A percentile compares a stretch with the other conserved stretches of the same genome.
Conservation (phyloP, 2,797 vertebrate species). For the Pangasius krempfi region DNA sequence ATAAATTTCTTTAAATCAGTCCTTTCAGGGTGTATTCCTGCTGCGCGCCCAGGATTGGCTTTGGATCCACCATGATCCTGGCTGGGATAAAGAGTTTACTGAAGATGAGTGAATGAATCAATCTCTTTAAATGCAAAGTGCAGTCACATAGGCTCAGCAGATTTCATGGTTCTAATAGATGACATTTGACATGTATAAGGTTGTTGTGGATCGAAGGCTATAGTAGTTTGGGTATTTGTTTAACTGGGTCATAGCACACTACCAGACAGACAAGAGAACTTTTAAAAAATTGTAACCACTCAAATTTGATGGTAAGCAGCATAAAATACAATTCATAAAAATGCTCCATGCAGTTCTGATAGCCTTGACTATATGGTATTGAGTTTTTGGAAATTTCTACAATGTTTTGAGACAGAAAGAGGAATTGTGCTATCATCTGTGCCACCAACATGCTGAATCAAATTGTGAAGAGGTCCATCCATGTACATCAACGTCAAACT, state of each 20-base stretch:
- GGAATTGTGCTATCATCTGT: neutral
- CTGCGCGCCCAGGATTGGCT: neutral
- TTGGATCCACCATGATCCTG: neutral
- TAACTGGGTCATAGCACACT: neutral
- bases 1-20: constrained; percentile 63
- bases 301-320: neutral
- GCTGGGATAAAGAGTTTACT: neutral
- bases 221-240: constrained; percentile 49
- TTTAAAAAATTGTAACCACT: neutral
- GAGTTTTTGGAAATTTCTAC: neutral
- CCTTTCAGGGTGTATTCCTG: neutral
- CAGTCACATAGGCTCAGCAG: constrained; percentile 64
- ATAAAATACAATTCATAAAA: neutral
- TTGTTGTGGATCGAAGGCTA: constrained; percentile 57
- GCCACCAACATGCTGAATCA: neutral
- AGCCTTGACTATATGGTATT: neutral
- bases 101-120: neutral
- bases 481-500: neutral
- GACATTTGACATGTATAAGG: constrained; percentile 64
- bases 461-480: neutral
- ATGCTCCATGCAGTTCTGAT: neutral
- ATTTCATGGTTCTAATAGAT: constrained; percentile 68
- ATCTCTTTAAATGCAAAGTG: constrained; percentile 52
- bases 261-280: neutral
- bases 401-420: neutral